Base-by-base conservation (phyloP, 1,140 invertebrate genomes). In the Drosophila virilis region DNA sequence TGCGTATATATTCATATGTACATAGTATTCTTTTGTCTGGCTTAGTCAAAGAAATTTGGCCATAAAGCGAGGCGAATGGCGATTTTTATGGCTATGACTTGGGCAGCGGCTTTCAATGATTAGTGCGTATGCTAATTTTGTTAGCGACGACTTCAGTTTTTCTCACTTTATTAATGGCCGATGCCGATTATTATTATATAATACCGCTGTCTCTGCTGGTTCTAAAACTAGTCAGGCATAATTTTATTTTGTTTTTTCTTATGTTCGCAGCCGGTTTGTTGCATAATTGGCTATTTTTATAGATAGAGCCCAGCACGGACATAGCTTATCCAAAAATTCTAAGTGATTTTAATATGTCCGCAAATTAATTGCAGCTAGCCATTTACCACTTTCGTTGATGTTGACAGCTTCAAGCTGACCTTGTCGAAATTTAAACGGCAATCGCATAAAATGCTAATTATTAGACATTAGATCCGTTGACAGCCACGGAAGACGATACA, bases 261-360 rank as follows among this genome's bases (percentile, higher is more conserved):
- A 33, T 17, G 38, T 51, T 38, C 46, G 35, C 48, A 81, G 72
- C 83, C 69, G 83, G 83, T 86, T 86, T 89, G 35, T 89, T 64
- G 79, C 79, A 86, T 86, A 86, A 86, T 89, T 51, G 64, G 65
- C 66, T 86, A 83, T 83, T 89, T 83, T 68, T 88, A 88, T 68
- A 43, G 17, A 43, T 45, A 10, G 51, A 17, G 17, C 13, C 28
- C 42, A 28, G 32, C 9, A 38, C 57, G 46, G 9, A 35, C 65
- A 64, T 48, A 57, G 55, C 13, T 71, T 72, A 65, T 51, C 66
- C 69, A 57, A 50, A 81, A 79, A 88, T 89, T 86, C 75, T 86
- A 60, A 33, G 37, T 13, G 28, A 50, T 57, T 74, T 58, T 42
- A 8, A 58, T 22, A 50, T 46, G 71, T 51, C 66, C 54, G 46